A percentile compares a stretch with the other conserved stretches of the same genome.
phyloP scores from a whole-genome alignment of 2,797 vertebrate species.

The Rhyacichthys aspro region DNA sequence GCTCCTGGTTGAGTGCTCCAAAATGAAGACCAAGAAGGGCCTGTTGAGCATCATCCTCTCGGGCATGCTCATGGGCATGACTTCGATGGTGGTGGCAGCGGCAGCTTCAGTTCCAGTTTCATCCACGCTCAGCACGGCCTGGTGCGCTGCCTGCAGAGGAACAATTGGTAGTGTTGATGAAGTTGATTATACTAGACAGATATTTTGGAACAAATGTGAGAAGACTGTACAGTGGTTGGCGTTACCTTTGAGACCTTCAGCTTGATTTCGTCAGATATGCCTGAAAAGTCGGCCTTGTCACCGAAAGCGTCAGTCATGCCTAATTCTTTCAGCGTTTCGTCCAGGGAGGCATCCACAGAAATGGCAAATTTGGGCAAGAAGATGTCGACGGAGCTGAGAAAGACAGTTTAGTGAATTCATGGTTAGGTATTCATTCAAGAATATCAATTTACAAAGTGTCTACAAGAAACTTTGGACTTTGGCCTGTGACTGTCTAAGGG shows the following conservation, averaged over 20 bases:
- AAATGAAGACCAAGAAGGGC: conserved; percentile 88
- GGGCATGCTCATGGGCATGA: conserved; percentile 84
- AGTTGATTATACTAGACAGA: not conserved
- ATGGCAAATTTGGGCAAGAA: conserved; percentile 81
- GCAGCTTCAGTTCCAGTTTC: conserved; percentile 89
- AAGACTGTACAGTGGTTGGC: not conserved
- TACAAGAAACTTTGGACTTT: no score
- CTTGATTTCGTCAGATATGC: conserved; percentile 62
- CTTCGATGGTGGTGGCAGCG: conserved; percentile 76
- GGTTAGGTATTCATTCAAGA: no score
- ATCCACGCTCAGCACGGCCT: conserved; percentile 87
- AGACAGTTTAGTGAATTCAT: conserved; percentile 14
- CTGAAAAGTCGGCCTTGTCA: conserved; percentile 74
- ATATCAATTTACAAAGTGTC: no score
- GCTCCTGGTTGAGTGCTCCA: conserved; percentile 84
- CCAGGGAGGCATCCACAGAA: conserved; percentile 60
- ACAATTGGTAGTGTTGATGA: not conserved
- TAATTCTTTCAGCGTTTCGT: conserved; percentile 61
- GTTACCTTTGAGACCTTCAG: conserved; percentile 81
- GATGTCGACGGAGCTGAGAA: conserved; percentile 72
- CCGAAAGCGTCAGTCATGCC: conserved; percentile 70
- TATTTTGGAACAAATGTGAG: not conserved
- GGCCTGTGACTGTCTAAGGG: no score
- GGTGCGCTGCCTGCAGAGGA: conserved; percentile 82
- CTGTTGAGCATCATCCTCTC: conserved; percentile 76